Conservation (phyloP, 2,888 invertebrate genomes). For the Spicauda simplicius region DNA sequence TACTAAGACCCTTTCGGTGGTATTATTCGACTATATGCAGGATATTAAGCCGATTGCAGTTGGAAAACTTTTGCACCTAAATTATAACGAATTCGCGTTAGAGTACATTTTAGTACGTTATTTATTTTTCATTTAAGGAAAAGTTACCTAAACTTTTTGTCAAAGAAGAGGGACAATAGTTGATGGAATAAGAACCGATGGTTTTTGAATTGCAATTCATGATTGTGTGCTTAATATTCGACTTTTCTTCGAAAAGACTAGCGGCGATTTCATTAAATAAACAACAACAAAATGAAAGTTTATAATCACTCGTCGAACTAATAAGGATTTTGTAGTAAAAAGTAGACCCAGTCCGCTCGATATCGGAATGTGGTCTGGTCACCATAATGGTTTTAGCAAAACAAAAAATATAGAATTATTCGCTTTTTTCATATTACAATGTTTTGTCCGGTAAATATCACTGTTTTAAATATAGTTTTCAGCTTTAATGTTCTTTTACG, state of each 20-base stretch:
- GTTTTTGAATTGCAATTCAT: neutral
- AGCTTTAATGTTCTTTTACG: too few relatives aligned
- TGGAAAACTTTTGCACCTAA: too few relatives aligned
- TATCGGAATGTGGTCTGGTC: neutral
- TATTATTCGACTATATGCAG: too few relatives aligned
- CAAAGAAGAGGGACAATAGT: neutral
- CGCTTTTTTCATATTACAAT: neutral
- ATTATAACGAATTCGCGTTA: too few relatives aligned
- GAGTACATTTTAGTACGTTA: too few relatives aligned
- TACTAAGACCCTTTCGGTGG: too few relatives aligned
- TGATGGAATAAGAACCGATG: neutral
- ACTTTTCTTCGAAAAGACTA: neutral
- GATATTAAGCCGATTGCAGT: too few relatives aligned
- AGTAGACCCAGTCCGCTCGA: slow-evolving; percentile 6
- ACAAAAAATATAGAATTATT: neutral
- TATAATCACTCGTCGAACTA: slow-evolving; percentile 1
- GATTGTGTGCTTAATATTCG: neutral
- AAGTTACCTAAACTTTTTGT: too few relatives aligned
- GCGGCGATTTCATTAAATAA: neutral
- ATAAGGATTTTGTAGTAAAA: slow-evolving; percentile 3
- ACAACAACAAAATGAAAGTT: slow-evolving; percentile 4
- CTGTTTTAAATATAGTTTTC: too few relatives aligned
- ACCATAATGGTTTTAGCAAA: neutral
- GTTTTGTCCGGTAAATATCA: too few relatives aligned
- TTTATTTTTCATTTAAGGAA: too few relatives aligned